Evolutionary conservation across 2,797 vertebrate genomes (phyloP), one percentile per base, ranked within the genome.

Genomic region (Propithecus perrieri): DNA sequence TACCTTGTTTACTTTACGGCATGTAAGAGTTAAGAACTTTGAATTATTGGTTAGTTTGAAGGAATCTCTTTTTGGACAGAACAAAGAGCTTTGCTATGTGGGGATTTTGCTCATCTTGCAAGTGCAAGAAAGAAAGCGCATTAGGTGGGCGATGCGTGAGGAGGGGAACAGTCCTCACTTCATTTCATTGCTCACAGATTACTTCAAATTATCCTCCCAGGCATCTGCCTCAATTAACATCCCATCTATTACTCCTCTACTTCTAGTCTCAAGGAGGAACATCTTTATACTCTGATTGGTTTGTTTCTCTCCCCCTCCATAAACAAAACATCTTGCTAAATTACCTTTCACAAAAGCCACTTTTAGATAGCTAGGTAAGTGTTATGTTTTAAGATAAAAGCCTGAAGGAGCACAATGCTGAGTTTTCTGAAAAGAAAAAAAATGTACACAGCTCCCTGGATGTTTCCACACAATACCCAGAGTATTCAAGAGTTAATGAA

Each of bases 311-410:
- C 43, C 12, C 75, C 28, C 13, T n/a, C 63, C 7, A 1, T 95
- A 96, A 96, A 92, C 57, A 96, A 97, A 95, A 30, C 75, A 89
- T 72, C 59, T 95, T 87, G 30, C 41, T 95, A 92, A 92, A 96
- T 89, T 89, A 76, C 65, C 55, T 93, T 89, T 85, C 53, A 80
- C 53, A 81, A 94, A 97, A 92, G 59, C 33, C 75, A 83, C 48
- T 80, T 83, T 92, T 74, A 86, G 41, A 20, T 76, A 80, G 50
- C 85, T 55, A 79, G 33, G 35, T 38, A 84, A 80, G 48, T 33
- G 22, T 71, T 92, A 63, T 71, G 18, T 91, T 94, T 76, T 91
- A 48, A 96, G 69, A 71, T 74, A 93, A 95, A 90, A 91, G 5
- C 38, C 55, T 76, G 35, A 91, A 91, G 78, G 69, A 48, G 59